Evolutionary conservation across 2,113 vertebrate genomes (phyloP).

Genomic region (Pedetes capensis): DNA sequence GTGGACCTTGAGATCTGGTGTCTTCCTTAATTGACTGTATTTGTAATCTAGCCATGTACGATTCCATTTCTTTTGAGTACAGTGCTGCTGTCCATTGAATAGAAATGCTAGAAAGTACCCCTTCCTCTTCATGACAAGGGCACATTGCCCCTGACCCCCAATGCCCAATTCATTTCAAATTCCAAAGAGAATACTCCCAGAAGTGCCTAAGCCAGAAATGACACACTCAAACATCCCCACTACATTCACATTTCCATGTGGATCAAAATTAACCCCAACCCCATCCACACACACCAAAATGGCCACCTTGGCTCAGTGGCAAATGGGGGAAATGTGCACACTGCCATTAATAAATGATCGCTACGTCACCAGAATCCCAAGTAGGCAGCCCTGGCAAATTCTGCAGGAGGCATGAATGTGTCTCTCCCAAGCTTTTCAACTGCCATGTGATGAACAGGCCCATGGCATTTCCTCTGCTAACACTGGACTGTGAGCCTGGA

Average conservation of each 20-base stretch:
- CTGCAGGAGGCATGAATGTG: slow-evolving; percentile 47
- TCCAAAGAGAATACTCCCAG: neutral
- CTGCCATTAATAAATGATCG: slow-evolving; percentile 59
- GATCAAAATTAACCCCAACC: neutral
- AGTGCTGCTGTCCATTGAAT: too few relatives aligned
- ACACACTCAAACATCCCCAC: neutral
- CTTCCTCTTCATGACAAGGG: neutral
- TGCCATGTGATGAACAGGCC: slow-evolving; percentile 43
- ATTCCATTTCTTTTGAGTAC: neutral
- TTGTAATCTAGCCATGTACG: neutral
- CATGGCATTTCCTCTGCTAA: slow-evolving; percentile 57
- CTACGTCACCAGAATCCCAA: slow-evolving; percentile 62
- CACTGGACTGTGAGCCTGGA: slow-evolving; percentile 31
- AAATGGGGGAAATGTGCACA: neutral
- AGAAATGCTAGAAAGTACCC: neutral
- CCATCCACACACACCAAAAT: neutral
- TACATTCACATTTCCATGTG: neutral
- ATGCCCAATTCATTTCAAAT: slow-evolving; percentile 25
- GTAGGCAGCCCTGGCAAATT: slow-evolving; percentile 59
- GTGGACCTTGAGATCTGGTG: neutral
- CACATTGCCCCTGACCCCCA: too few relatives aligned
- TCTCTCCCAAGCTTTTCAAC: slow-evolving; percentile 58
- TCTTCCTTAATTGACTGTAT: neutral
- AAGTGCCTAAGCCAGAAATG: neutral
- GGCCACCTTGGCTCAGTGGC: neutral